phyloP scores from a whole-genome alignment of 2,797 vertebrate species.

The Centropyge bicolor region DNA sequence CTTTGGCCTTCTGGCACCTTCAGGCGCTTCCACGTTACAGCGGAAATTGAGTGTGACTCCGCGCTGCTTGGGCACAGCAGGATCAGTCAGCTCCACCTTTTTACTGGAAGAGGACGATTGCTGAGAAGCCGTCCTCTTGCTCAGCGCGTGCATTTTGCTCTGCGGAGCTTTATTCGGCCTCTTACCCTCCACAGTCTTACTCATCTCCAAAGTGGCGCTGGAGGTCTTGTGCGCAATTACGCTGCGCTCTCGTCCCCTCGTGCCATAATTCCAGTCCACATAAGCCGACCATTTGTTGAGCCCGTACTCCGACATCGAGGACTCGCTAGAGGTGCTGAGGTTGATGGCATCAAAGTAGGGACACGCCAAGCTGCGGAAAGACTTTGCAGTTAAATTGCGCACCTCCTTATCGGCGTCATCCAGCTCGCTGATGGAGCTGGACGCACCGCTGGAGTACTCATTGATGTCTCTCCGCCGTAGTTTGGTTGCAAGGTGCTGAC shows the following conservation, averaged over 20 bases:
- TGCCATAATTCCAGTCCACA: slow-evolving; percentile 92
- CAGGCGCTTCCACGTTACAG: slow-evolving; percentile 82
- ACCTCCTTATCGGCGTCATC: slow-evolving; percentile 99
- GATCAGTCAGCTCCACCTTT: slow-evolving; percentile 72
- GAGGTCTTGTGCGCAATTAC: slow-evolving; percentile 83
- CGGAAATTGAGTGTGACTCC: slow-evolving; percentile 87
- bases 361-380: slow-evolving; percentile 96
- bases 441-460: slow-evolving; percentile 95
- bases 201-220: slow-evolving; percentile 78
- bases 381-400: slow-evolving; percentile 94
- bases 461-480: slow-evolving; percentile 88
- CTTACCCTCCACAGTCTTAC: slow-evolving; percentile 68
- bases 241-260: slow-evolving; percentile 82
- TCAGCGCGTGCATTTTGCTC: slow-evolving; percentile 78
- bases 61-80: slow-evolving; percentile 74
- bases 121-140: slow-evolving; percentile 63
- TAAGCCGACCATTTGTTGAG: slow-evolving; percentile 94
- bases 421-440: slow-evolving; percentile 96
- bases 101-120: slow-evolving; percentile 69
- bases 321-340: slow-evolving; percentile 94
- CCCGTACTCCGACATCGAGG: slow-evolving; percentile 91
- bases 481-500: slow-evolving; percentile 90
- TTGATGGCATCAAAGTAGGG: slow-evolving; percentile 95
- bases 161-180: slow-evolving; percentile 74
- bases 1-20: slow-evolving; percentile 71